Percentiles rank a stretch among this genome's conserved stretches.
phyloP scores from a whole-genome alignment of 2,113 vertebrate genomes.

The Stegostoma tigrinum region DNA sequence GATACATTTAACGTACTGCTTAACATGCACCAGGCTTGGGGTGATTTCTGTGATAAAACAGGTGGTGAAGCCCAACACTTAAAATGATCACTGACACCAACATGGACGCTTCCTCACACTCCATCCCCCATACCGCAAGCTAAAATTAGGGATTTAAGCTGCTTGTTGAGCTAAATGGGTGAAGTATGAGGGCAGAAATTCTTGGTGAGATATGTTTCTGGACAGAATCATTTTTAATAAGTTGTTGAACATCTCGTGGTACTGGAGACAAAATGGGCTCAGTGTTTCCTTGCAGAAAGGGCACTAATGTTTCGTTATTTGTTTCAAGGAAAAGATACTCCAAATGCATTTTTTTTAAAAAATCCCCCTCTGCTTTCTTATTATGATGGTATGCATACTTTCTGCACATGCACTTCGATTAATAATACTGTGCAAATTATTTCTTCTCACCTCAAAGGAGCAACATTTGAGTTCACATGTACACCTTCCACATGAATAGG shows the following conservation, averaged over 20 bases:
- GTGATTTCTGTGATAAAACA: not conserved
- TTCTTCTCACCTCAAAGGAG: not conserved
- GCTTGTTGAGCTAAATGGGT: too few relatives aligned
- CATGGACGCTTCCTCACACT: not conserved
- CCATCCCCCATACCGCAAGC: too few relatives aligned
- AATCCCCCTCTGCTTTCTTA: not conserved
- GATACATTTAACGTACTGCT: too few relatives aligned
- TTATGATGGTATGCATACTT: not conserved
- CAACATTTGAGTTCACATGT: not conserved
- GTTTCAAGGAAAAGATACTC: not conserved
- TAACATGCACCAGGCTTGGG: too few relatives aligned
- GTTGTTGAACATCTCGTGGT: not conserved
- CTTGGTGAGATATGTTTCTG: not conserved
- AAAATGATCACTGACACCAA: not conserved
- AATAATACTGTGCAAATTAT: not conserved
- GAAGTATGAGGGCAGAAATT: not conserved
- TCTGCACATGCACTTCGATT: not conserved
- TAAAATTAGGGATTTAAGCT: not conserved
- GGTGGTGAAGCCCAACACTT: not conserved
- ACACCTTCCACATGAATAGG: not conserved
- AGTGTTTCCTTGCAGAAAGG: not conserved
- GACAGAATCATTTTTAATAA: not conserved
- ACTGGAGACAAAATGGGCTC: not conserved
- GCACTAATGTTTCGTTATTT: not conserved
- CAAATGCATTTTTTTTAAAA: not conserved